Evolutionary conservation across 2,113 vertebrate species (phyloP).

Genomic region (Nothobranchius kuhntae): DNA sequence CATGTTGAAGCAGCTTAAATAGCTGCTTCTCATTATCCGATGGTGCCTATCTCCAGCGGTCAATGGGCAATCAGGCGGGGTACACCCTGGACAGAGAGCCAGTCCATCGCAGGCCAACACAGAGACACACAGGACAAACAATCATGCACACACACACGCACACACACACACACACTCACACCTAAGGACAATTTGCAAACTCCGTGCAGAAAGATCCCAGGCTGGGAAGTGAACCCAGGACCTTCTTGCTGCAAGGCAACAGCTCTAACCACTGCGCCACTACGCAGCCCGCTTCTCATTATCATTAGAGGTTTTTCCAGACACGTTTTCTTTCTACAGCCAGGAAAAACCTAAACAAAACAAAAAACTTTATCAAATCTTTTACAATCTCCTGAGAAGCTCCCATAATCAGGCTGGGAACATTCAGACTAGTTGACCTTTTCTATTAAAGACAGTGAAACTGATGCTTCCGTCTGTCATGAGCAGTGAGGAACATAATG

Average conservation of each 20-base stretch:
- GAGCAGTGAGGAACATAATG: constrained; percentile 29
- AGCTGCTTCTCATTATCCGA: background rate
- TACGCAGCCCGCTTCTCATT: background rate
- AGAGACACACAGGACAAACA: no score
- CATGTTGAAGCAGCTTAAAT: background rate
- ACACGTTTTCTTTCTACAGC: background rate
- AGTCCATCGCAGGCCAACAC: no score
- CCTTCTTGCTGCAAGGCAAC: no score
- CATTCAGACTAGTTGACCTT: background rate
- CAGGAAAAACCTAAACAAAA: background rate
- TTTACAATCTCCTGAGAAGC: constrained; percentile 5
- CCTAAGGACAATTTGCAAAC: no score
- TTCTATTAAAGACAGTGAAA: constrained; percentile 23
- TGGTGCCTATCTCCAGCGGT: no score
- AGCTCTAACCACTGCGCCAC: no score
- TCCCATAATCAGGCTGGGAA: background rate
- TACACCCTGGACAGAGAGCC: no score
- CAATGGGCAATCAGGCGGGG: no score
- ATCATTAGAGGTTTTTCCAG: background rate
- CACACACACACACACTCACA: no score
- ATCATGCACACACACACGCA: no score
- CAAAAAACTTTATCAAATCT: background rate
- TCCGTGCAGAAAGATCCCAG: no score
- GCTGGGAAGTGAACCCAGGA: no score
- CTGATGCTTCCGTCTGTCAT: background rate